Base-by-base conservation (phyloP, 2,888 invertebrate species). In the Penaeus monodon region DNA sequence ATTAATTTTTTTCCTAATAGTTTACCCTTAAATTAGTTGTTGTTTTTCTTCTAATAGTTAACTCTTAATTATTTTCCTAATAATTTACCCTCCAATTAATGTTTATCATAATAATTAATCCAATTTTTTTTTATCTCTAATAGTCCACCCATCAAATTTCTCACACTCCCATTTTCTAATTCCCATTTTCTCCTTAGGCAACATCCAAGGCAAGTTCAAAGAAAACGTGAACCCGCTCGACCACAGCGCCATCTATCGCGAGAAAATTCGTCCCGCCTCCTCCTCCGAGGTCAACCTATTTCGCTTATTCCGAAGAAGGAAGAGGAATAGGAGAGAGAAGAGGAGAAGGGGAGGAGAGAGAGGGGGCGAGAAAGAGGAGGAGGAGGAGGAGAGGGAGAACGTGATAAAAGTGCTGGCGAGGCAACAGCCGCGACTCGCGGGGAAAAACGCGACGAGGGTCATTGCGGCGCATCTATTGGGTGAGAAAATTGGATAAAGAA, bases 391-490 rank as follows among this genome's bases (percentile, higher is more conserved):
- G 33, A 66, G 76, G 63, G 49, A 84, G 49, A 10, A 44, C 44
- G 89, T 85, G 73, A 80, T 77, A 74, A 85, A 87, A 17, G 87
- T 87, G 2, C 68, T 89, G 17, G 87, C 84, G 1, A 82, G 81
- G 12, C 89, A 89, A 65, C 86, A 81, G 4, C 84, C 86, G 1
- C 82, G 86, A 22, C 81, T 89, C 0, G 78, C 78, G 24, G 89
- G 89, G 10, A 78, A 76, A 33, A 84, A 87, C 38, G 89, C 89
- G 17, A 87, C 87, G 57, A 87, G 85, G 64, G 86, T 89, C 29
- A 81, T 89, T 63, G 89, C 89, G n/a, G 87, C 89, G 8, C 86
- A 89, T 78, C 81, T 89, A 33, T 83, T 89, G 0, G 89, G 89
- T 89, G 65, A 86, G 88, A 44, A 44, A 44, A 44, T 38, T 38